These are phyloP conservation scores for Drosophila triauraria DNA, from an alignment of 1,140 invertebrate genomes.

Conservation along the genomic window DNA sequence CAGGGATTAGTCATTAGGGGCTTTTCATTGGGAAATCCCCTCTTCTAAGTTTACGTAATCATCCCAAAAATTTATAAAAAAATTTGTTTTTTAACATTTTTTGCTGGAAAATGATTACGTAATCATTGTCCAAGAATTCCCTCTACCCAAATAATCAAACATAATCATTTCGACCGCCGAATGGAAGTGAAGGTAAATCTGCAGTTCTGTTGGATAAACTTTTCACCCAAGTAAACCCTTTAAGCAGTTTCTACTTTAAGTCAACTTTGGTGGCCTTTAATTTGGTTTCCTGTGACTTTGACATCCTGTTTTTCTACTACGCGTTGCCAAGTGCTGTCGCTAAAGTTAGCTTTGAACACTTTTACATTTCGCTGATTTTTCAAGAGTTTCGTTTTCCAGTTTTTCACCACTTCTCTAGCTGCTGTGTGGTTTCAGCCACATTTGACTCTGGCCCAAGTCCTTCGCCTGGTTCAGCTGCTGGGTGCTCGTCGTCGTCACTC, in stretches of 20 bases:
- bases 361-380: constrained; percentile 84
- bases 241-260: constrained; percentile 18
- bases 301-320: constrained; percentile 16
- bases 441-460: constrained; percentile 59
- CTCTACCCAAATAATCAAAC: no score
- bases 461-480: constrained; percentile 23
- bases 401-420: constrained; percentile 12
- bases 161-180: no score
- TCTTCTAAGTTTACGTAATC: no score
- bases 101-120: no score
- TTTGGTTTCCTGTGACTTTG: constrained; percentile 38
- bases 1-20: no score
- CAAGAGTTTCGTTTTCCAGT: constrained; percentile 67
- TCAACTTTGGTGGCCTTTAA: constrained; percentile 38
- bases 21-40: no score
- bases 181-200: constrained; percentile 1
- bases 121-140: no score
- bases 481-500: constrained; percentile 70
- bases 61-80: no score
- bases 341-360: constrained; percentile 84
- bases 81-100: no score
- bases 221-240: constrained; percentile 8
- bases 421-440: constrained; percentile 54
- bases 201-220: constrained; percentile 6
- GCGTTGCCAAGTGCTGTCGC: constrained; percentile 55